Conservation (phyloP, 2,888 invertebrate genomes). For the Xestia sexstrigata region DNA sequence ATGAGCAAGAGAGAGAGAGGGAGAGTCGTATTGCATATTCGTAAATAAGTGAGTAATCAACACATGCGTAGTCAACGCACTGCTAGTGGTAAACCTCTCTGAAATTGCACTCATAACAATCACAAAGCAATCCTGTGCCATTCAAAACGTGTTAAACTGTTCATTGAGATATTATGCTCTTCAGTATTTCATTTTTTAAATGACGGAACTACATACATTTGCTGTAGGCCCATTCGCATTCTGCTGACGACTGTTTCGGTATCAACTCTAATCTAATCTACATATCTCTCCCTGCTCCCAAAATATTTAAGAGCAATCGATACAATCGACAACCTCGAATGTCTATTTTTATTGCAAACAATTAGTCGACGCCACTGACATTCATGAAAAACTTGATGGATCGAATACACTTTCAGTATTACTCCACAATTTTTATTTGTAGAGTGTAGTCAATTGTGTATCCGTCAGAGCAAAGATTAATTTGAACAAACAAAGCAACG, state of each 20-base stretch:
- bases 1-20: neutral
- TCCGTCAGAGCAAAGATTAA: constrained; percentile 15
- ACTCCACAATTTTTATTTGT: constrained; percentile 20
- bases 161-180: neutral
- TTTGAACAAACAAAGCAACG: constrained; percentile 12
- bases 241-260: neutral
- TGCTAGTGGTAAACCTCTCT: neutral
- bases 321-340: neutral
- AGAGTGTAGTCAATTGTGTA: constrained; percentile 10
- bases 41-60: constrained; percentile 15
- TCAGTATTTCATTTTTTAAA: neutral
- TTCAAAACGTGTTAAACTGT: neutral
- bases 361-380: neutral
- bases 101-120: neutral
- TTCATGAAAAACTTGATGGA: constrained; percentile 14
- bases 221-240: neutral
- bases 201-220: neutral
- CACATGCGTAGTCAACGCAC: no score
- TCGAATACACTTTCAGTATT: neutral
- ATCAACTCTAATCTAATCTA: neutral
- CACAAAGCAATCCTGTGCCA: neutral
- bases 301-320: neutral
- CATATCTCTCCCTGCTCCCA: neutral
- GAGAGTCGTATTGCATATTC: neutral
- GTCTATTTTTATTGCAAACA: neutral